Base-by-base conservation (phyloP, 2,113 vertebrate genomes). In the Phalacrocorax pelagicus region DNA sequence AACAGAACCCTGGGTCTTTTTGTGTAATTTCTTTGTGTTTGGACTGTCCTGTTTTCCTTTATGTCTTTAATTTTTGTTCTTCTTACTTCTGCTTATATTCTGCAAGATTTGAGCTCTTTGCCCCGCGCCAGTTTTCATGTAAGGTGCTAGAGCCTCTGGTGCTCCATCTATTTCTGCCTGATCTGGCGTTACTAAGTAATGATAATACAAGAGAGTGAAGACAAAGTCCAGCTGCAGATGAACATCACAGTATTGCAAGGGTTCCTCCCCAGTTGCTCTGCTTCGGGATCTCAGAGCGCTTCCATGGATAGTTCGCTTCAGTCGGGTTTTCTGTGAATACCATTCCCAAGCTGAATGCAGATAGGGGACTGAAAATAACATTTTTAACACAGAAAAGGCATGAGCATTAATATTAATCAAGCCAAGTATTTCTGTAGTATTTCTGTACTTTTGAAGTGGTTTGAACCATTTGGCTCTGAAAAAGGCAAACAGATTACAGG, bases 51-150 rank as follows among this genome's bases (percentile, higher is more conserved):
- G 1, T 75, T 80, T 49, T 34, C 14, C 36, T 49, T 66, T 14
- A 11, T 15, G 4, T 17, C 14, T 57, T 15, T 7, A 5, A 29
- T 32, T 80, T 40, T 15, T 36, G 1, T 81, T 27, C 0, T 7
- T 54, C 11, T 65, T 38, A 11, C 30, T 51, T 34, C 23, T 40
- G 30, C 52, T 71, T 55, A 2, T 8, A 0, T 4, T 49, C 36
- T 58, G 49, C 16, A 34, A 32, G 40, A 21, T 29, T 23, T 30
- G 71, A 63, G 58, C 54, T 77, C 58, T 80, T 55, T 71, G 11
- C 19, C 11, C 3, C 0, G 0, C 36, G 36, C 17, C 22, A 7
- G 4, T 36, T 75, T 46, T 19, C 38, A 38, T 40, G 9, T 17
- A 14, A 36, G 55, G 26, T 42, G 36, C 46, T 42, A 9, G 29